A percentile compares a stretch with the other conserved stretches of the same genome.
These are phyloP conservation scores for Campylomormyrus numenius DNA, from an alignment of 2,113 vertebrate genomes.

Conservation along the genomic window DNA sequence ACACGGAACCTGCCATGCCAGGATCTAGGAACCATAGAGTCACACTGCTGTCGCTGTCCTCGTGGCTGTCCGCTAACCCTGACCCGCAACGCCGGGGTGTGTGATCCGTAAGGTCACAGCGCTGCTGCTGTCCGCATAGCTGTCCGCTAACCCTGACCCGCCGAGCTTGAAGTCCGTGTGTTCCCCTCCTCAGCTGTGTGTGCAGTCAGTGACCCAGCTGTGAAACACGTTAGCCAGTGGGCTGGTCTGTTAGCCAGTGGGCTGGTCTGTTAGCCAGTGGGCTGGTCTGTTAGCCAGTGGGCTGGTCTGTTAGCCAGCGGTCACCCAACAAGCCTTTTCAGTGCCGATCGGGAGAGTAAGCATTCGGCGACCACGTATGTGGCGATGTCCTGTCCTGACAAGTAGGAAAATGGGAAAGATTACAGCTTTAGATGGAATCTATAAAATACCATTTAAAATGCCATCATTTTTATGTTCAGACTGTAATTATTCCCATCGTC, in stretches of 20 bases:
- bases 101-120: not conserved
- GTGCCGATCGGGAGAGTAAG: not conserved
- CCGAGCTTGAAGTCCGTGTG: not conserved
- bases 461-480: not conserved
- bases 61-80: not conserved
- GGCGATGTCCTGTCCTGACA: not conserved
- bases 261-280: not conserved
- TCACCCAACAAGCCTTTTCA: not conserved
- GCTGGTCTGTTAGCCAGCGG: not conserved
- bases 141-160: not conserved
- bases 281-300: not conserved
- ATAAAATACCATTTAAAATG: not conserved
- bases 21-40: not conserved
- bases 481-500: slow-evolving; percentile 8
- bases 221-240: not conserved
- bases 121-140: not conserved
- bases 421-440: not conserved
- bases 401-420: not conserved
- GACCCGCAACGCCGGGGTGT: not conserved
- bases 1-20: not conserved
- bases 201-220: not conserved
- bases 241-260: not conserved
- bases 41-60: not conserved
- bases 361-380: too few species aligned
- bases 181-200: not conserved